Percentiles rank a stretch among this genome's conserved stretches.
These are phyloP conservation scores for Xanthorhoe designata DNA, from an alignment of 2,888 invertebrate genomes.

Conservation along the genomic window DNA sequence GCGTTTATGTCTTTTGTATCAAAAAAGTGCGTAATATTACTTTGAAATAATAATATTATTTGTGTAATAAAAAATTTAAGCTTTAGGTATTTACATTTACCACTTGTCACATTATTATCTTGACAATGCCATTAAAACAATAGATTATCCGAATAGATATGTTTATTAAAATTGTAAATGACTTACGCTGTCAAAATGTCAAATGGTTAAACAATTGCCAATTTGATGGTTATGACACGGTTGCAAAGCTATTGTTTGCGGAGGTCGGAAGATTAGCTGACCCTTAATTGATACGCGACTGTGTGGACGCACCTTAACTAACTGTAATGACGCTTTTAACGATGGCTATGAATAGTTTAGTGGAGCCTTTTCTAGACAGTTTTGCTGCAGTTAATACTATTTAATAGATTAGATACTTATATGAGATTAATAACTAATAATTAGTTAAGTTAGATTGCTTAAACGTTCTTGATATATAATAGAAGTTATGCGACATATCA, in stretches of 20 bases:
- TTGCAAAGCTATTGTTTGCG: slow-evolving; percentile 64
- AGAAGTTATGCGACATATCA: too few relatives aligned
- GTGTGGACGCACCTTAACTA: slow-evolving; percentile 55
- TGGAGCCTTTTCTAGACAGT: slow-evolving; percentile 11
- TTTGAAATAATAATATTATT: neutral
- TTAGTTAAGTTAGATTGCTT: too few relatives aligned
- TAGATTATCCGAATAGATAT: neutral
- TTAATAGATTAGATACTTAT: neutral
- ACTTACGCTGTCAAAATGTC: slow-evolving; percentile 12
- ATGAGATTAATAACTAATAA: too few relatives aligned
- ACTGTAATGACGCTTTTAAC: slow-evolving; percentile 51
- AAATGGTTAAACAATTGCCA: slow-evolving; percentile 20
- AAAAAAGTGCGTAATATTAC: neutral
- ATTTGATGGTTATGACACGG: slow-evolving; percentile 29
- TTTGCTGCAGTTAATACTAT: neutral
- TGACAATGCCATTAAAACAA: neutral
- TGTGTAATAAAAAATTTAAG: too few relatives aligned
- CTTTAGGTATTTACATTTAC: too few relatives aligned
- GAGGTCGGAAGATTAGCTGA: slow-evolving; percentile 66
- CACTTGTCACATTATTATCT: neutral
- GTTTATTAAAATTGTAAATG: slow-evolving; percentile 13
- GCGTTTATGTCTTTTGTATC: slow-evolving; percentile 3
- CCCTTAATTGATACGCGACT: slow-evolving; percentile 67
- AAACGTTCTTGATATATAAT: too few relatives aligned
- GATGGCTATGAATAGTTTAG: slow-evolving; percentile 33